These are phyloP conservation scores for Zapornia atra DNA, from an alignment of 2,113 vertebrate genomes.

Conservation along the genomic window DNA sequence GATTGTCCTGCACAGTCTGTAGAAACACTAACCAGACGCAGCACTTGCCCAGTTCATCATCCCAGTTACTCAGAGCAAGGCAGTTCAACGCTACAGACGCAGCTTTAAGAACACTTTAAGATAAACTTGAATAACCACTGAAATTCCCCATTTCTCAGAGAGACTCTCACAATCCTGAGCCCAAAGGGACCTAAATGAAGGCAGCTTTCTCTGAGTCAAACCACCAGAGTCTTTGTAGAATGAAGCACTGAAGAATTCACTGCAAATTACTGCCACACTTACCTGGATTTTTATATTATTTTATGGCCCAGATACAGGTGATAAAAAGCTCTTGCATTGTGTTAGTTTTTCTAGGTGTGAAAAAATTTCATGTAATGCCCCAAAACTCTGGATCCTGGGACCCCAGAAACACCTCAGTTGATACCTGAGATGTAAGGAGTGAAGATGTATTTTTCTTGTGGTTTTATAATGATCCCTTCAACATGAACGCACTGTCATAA, in stretches of 20 bases:
- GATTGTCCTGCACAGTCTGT: neutral
- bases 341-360: neutral
- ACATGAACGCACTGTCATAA: neutral
- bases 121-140: neutral
- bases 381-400: neutral
- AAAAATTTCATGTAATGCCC: neutral
- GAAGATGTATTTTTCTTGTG: neutral
- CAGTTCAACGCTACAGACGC: neutral
- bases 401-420: neutral
- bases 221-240: neutral
- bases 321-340: neutral
- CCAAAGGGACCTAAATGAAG: neutral
- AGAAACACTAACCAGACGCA: conserved; percentile 31
- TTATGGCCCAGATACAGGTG: neutral
- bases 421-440: neutral
- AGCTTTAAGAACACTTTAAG: neutral
- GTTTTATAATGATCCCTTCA: neutral
- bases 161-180: neutral
- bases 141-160: neutral
- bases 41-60: neutral
- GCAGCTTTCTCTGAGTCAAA: neutral
- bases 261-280: neutral
- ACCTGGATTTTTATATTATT: neutral
- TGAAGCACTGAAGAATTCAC: neutral
- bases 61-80: neutral